A percentile compares a stretch with the other conserved stretches of the same genome.
Evolutionary conservation across 2,888 invertebrate genomes (phyloP).

Genomic region (Tetragnatha montana): DNA sequence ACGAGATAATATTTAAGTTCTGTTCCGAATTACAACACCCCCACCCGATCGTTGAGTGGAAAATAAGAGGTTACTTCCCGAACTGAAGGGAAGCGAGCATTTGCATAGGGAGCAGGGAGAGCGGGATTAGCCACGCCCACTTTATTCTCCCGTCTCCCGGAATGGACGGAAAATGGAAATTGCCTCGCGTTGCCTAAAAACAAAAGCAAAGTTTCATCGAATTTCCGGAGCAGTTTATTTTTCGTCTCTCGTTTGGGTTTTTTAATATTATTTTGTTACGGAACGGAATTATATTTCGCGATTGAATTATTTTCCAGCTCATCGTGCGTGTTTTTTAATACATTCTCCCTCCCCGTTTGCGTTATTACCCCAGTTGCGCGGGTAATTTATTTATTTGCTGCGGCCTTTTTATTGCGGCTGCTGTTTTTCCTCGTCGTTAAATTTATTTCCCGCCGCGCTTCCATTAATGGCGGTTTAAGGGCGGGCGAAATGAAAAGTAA

Average conservation of each 20-base stretch:
- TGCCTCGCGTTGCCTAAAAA: slow-evolving; percentile 61
- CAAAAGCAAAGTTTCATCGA: slow-evolving; percentile 68
- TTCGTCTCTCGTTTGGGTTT: slow-evolving; percentile 7
- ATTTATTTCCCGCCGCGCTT: slow-evolving; percentile 40
- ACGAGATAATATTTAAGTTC: slow-evolving; percentile 69
- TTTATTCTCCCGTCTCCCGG: slow-evolving; percentile 20
- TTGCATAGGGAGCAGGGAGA: slow-evolving; percentile 60
- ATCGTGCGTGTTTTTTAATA: slow-evolving; percentile 31
- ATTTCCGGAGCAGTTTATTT: slow-evolving; percentile 35
- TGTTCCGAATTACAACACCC: slow-evolving; percentile 54
- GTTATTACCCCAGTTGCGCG: slow-evolving; percentile 35
- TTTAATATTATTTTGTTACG: slow-evolving; percentile 60
- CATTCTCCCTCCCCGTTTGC: slow-evolving; percentile 17
- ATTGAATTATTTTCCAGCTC: slow-evolving; percentile 68
- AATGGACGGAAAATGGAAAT: slow-evolving; percentile 64
- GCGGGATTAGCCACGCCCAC: slow-evolving; percentile 50
- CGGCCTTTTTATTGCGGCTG: slow-evolving; percentile 17
- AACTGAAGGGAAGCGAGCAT: slow-evolving; percentile 55
- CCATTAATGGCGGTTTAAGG: slow-evolving; percentile 63
- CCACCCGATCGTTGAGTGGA: slow-evolving; percentile 57
- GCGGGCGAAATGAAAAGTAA: slow-evolving; percentile 52
- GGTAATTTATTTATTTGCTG: slow-evolving; percentile 64
- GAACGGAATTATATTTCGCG: slow-evolving; percentile 67
- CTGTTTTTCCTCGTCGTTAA: slow-evolving; percentile 55
- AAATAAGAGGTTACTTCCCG: slow-evolving; percentile 67